Percentiles rank a stretch among this genome's conserved stretches.
Evolutionary conservation across 2,113 vertebrate genomes (phyloP).

Genomic region (Chionomys nivalis): DNA sequence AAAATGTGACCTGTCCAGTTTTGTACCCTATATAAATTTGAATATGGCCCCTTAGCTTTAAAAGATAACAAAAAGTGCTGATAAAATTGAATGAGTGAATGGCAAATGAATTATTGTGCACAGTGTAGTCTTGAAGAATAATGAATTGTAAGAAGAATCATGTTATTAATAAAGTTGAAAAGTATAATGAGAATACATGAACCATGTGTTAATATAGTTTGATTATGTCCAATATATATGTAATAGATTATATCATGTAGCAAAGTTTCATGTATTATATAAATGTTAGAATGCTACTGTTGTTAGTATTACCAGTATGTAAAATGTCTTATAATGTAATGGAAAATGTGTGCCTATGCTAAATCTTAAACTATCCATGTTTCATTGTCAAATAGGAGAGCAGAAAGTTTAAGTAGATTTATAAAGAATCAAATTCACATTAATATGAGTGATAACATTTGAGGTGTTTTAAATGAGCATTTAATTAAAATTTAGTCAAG

Average conservation of each 20-base stretch:
- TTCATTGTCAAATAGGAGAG: conserved; percentile 55
- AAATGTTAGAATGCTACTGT: neutral
- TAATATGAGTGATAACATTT: conserved; percentile 81
- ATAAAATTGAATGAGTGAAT: neutral
- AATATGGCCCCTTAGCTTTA: neutral
- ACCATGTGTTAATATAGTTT: neutral
- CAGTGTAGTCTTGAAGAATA: neutral
- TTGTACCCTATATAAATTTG: neutral
- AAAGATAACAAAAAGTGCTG: neutral
- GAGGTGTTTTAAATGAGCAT: conserved; percentile 84
- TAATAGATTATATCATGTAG: neutral
- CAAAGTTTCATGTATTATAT: neutral
- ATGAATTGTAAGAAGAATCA: neutral
- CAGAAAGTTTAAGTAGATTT: conserved; percentile 75
- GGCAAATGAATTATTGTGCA: neutral
- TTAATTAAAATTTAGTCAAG: conserved; percentile 86
- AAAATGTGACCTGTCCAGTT: neutral
- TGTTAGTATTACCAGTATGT: neutral
- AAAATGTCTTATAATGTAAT: neutral
- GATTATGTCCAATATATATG: neutral
- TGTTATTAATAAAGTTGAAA: neutral
- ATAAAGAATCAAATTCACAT: conserved; percentile 75
- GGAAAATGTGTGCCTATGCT: neutral
- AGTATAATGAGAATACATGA: neutral
- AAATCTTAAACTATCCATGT: neutral